These are phyloP conservation scores for Parus major DNA, from an alignment of 2,113 vertebrate genomes.

Conservation along the genomic window DNA sequence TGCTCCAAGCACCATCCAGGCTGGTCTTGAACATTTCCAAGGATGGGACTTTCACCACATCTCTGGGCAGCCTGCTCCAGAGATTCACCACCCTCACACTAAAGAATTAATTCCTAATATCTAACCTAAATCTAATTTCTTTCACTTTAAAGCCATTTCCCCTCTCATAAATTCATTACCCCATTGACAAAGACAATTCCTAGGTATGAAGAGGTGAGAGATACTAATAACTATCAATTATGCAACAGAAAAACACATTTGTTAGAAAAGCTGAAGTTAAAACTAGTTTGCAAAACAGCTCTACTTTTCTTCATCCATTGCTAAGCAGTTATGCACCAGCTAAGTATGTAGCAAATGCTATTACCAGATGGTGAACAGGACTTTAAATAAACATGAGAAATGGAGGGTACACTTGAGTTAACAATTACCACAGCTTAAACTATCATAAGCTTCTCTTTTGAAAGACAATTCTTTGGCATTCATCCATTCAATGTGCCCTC, in stretches of 20 bases:
- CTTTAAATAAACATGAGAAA: background rate
- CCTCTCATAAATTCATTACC: background rate
- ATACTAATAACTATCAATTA: background rate
- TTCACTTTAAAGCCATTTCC: background rate
- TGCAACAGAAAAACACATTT: background rate
- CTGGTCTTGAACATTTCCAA: background rate
- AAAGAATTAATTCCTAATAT: background rate
- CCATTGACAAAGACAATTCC: background rate
- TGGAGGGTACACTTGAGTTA: background rate
- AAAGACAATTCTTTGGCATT: background rate
- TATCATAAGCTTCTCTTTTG: background rate
- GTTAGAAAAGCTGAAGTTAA: background rate
- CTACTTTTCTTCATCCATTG: background rate
- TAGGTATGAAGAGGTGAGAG: background rate
- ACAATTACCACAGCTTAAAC: constrained; percentile 1
- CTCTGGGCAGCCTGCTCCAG: background rate
- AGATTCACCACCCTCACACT: background rate
- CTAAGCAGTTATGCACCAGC: background rate
- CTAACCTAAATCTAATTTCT: background rate
- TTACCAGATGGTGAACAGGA: background rate
- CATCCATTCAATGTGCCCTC: background rate
- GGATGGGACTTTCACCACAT: background rate
- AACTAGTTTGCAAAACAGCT: background rate
- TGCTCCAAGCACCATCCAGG: background rate
- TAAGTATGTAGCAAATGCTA: background rate